Evolutionary conservation across 1,140 invertebrate genomes (phyloP).

Genomic region (Drosophila punjabiensis): DNA sequence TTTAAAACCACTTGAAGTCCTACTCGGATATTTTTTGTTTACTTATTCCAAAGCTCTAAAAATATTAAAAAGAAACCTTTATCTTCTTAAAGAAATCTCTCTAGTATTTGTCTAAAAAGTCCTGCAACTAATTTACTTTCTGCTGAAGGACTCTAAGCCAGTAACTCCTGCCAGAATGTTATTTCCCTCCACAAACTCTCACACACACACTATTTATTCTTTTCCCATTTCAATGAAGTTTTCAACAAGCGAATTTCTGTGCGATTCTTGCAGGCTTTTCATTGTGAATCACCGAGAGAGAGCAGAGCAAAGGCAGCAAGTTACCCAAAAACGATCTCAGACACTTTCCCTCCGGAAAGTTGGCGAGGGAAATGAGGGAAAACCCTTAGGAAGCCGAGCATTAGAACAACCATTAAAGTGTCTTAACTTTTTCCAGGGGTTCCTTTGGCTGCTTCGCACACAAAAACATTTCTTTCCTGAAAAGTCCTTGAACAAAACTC

Average conservation of each 20-base stretch:
- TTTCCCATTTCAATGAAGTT: slow-evolving; percentile 40
- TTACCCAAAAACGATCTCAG: slow-evolving; percentile 49
- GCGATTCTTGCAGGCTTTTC: slow-evolving; percentile 26
- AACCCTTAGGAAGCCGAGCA: slow-evolving; percentile 34
- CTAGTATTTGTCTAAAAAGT: not conserved
- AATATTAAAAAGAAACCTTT: not conserved
- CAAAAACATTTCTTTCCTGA: slow-evolving; percentile 16
- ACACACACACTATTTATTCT: slow-evolving; percentile 30
- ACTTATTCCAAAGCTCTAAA: not conserved
- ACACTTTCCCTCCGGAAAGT: slow-evolving; percentile 44
- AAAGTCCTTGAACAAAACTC: slow-evolving; percentile 51
- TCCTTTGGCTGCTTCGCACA: slow-evolving; percentile 16
- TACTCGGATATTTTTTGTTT: too few species aligned
- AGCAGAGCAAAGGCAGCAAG: slow-evolving; percentile 18
- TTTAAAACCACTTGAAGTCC: too few species aligned
- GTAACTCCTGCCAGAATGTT: slow-evolving; percentile 3
- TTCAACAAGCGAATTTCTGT: slow-evolving; percentile 26
- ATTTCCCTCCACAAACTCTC: not conserved
- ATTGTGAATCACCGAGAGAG: slow-evolving; percentile 46
- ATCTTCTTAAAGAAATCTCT: not conserved
- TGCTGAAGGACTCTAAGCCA: not conserved
- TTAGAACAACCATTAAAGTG: slow-evolving; percentile 59
- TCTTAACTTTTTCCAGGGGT: slow-evolving; percentile 41
- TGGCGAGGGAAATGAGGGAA: slow-evolving; percentile 28
- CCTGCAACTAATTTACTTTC: not conserved